Evolutionary conservation across 2,888 invertebrate species (phyloP), one percentile per base, ranked within the genome.

Genomic region (Amiota communis): DNA sequence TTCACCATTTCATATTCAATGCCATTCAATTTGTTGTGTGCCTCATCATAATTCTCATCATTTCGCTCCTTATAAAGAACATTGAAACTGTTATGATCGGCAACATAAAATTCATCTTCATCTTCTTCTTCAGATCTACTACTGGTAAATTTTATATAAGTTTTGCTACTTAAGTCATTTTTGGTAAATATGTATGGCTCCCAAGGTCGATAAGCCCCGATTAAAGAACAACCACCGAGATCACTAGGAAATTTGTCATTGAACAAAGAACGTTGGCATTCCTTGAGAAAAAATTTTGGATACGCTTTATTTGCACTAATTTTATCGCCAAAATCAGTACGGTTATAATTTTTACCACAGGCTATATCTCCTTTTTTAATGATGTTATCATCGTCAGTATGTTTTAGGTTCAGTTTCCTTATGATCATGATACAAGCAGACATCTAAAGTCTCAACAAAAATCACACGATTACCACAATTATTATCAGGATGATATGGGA

Each of bases 401-500:
- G 69, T 17, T 77, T 75, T 0, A 73, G 75, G 0, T 77, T 72
- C n/a, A n/a, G n/a, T n/a, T n/a, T n/a, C n/a, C 1, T 63, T 75
- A 11, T 63, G 59, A 10, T 75, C 76, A 11, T 75, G 76, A 77
- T 78, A 87, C 64, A 82, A 82, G 53, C 89, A 89, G 6, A 82
- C 76, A 80, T 89, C 88, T 11, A 89, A 74, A 0, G 86, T 77
- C 9, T 86, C 85, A 8, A 86, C 75, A 11, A 80, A 75, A 69
- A 87, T 87, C 0, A 87, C 88, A 3, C 84, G 80, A 78, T 83
- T 85, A 0, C 89, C 89, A 76, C 89, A 90, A 75, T 87, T 85
- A 49, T 87, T 87, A 53, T 87, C 84, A 36, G 86, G 85, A 71
- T 89, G 87, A 81, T 89, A 90, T 0, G 90, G 90, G 79, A 88